Conservation (phyloP, 2,113 vertebrate genomes). For the Plotosus lineatus region DNA sequence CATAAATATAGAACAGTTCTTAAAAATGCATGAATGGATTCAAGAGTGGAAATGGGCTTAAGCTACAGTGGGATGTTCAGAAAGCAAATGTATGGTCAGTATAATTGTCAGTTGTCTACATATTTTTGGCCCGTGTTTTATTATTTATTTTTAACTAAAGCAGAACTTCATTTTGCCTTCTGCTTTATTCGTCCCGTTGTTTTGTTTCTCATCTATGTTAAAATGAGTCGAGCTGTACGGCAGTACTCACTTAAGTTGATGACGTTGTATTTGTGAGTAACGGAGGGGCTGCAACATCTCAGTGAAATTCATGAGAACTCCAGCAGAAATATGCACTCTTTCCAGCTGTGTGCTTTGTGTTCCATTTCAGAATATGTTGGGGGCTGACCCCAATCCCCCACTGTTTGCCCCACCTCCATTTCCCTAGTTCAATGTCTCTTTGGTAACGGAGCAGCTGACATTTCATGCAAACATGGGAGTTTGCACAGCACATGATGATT, state of each 20-base stretch:
- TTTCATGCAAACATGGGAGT: slow-evolving; percentile 49
- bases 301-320: slow-evolving; percentile 9
- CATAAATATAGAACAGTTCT: neutral
- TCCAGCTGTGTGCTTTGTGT: slow-evolving; percentile 31
- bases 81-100: neutral
- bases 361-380: slow-evolving; percentile 8
- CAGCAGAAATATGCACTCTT: slow-evolving; percentile 3
- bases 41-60: neutral
- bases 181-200: neutral
- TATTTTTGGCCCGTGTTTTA: neutral
- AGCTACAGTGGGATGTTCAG: neutral
- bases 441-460: slow-evolving; percentile 39
- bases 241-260: neutral
- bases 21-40: neutral
- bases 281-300: neutral
- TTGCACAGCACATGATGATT: slow-evolving; percentile 18
- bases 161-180: neutral
- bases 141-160: neutral
- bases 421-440: slow-evolving; percentile 13
- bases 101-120: neutral
- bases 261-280: neutral
- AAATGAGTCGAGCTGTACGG: neutral
- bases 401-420: slow-evolving; percentile 22
- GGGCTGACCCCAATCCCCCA: slow-evolving; percentile 27
- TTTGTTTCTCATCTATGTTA: neutral